Evolutionary conservation across 2,113 vertebrate genomes (phyloP).

Genomic region (Lepus europaeus): DNA sequence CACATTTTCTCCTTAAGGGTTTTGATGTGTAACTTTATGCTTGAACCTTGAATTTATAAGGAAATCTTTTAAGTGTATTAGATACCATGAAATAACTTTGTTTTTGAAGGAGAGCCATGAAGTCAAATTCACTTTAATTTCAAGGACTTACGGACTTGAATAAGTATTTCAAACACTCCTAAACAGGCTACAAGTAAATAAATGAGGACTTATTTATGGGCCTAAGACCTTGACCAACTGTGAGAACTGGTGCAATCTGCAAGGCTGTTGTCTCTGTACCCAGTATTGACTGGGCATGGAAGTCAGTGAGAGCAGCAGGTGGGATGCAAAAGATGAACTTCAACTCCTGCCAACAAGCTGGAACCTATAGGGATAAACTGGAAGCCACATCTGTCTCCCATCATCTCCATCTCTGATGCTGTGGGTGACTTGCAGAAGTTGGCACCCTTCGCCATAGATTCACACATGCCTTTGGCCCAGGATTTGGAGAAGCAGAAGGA

Average conservation of each 20-base stretch:
- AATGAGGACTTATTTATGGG: background rate
- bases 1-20: background rate
- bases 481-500: background rate
- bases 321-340: background rate
- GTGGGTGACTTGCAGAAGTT: background rate
- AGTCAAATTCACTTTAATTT: constrained; percentile 25
- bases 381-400: background rate
- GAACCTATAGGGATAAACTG: background rate
- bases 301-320: background rate
- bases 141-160: background rate
- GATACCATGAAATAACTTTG: background rate
- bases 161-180: background rate
- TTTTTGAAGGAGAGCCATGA: background rate
- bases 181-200: background rate
- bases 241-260: background rate
- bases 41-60: background rate
- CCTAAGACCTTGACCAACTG: background rate
- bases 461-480: background rate
- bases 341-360: background rate
- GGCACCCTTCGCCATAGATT: background rate
- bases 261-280: background rate
- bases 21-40: background rate
- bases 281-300: background rate
- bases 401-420: background rate
- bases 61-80: background rate